Percentiles rank a stretch among this genome's conserved stretches.
These are phyloP conservation scores for Telmatochromis sp. DNA, from an alignment of 2,113 vertebrate species.

Conservation along the genomic window DNA sequence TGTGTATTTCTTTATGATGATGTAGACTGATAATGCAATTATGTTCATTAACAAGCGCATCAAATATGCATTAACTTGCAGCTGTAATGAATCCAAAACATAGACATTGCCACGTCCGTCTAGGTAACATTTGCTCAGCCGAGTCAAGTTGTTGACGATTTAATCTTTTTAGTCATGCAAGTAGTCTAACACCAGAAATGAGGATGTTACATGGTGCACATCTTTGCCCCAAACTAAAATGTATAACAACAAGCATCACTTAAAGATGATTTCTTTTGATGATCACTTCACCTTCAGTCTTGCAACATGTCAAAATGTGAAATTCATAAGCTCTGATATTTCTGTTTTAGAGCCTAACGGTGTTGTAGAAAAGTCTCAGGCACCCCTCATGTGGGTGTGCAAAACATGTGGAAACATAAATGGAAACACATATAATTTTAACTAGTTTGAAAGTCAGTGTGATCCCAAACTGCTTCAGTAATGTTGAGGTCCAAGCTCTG, in stretches of 20 bases:
- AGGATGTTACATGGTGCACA: not conserved
- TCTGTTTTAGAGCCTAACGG: not conserved
- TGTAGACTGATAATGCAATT: not conserved
- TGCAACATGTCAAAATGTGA: not conserved
- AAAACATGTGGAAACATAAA: not conserved
- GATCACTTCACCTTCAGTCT: not conserved
- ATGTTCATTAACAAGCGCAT: not conserved
- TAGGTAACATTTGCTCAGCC: not conserved
- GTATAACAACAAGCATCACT: not conserved
- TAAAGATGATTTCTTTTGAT: not conserved
- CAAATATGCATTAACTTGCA: not conserved
- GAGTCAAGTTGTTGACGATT: not conserved
- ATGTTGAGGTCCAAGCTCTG: not conserved
- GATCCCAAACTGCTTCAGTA: not conserved
- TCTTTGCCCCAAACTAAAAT: not conserved
- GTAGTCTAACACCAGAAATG: not conserved
- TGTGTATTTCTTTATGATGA: not conserved
- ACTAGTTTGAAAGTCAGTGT: not conserved
- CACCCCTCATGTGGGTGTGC: not conserved
- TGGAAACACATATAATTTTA: not conserved
- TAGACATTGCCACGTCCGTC: not conserved
- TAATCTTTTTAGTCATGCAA: not conserved
- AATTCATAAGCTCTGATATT: not conserved
- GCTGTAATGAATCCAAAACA: not conserved
- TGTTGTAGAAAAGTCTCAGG: not conserved